Base-by-base conservation (phyloP, 2,797 vertebrate genomes). In the Holocentrus rufus region DNA sequence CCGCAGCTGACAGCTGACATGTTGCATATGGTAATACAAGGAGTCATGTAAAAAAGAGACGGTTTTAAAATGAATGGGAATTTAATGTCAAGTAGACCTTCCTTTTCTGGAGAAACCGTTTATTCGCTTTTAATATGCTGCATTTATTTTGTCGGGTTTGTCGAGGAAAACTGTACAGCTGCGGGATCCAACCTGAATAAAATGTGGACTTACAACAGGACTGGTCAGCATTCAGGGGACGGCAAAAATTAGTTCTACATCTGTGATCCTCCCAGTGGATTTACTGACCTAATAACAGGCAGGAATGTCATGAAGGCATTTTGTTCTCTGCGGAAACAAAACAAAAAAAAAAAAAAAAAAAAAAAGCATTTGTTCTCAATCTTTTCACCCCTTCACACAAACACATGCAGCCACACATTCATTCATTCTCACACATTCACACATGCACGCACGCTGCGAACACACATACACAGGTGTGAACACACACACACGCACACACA, bases 271-370 rank as follows among this genome's bases (percentile, higher is more conserved):
- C 90, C 85, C 85, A 0, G 55, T 59, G 82, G 89, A 91, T 67
- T 87, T 50, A 82, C 77, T 90, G 85, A 90, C 90, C 90, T 90
- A 89, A 90, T 88, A 92, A 90, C 88, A 90, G 82, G 78, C 74
- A 72, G 72, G 69, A 85, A 85, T 84, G 83, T 88, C 87, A 86
- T 57, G 64, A 44, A 74, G 71, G 65, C 76, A 58, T 83, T 86
- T 84, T 74, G 75, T 84, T 85, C 84, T 83, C 74, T 68, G 56
- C 20, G 3, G 69, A 13, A 54, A 44, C 36, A 69, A 58, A 65
- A 53, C 53, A n/a, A n/a, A n/a, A n/a, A n/a, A n/a, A n/a, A n/a
- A n/a, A n/a, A n/a, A n/a, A n/a, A n/a, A 44, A 46, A 59, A 73
- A 64, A 44, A 65, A 56, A 42, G 8, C 14, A 64, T 59, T 73